Conservation (phyloP, 2,113 vertebrate species). For the Oplegnathus fasciatus region DNA sequence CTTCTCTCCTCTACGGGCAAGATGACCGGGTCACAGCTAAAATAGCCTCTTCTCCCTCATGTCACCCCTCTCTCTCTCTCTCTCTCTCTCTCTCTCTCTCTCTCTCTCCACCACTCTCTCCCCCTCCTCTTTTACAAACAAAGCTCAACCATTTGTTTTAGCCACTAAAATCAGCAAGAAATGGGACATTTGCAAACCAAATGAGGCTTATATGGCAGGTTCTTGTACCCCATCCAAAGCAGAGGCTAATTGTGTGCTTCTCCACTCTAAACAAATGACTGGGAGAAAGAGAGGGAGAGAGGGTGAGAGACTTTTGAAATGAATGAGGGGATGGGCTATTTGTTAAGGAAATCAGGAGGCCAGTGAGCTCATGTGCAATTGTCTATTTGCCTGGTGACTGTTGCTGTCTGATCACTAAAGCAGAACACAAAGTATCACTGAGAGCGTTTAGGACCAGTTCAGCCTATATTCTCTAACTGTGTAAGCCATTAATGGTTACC, state of each 20-base stretch:
- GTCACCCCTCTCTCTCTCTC: constrained; percentile 29
- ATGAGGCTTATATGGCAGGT: constrained; percentile 78
- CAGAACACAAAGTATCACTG: constrained; percentile 46
- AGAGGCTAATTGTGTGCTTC: constrained; percentile 80
- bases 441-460: neutral
- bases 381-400: constrained; percentile 55
- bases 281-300: constrained; percentile 4
- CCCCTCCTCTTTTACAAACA: constrained; percentile 66
- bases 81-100: too few relatives aligned
- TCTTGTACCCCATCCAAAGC: constrained; percentile 79
- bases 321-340: constrained; percentile 70
- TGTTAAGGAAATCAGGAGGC: constrained; percentile 80
- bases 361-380: constrained; percentile 67
- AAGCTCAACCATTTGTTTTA: constrained; percentile 81
- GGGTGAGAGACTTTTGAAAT: constrained; percentile 42
- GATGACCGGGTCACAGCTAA: constrained; percentile 78
- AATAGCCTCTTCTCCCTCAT: constrained; percentile 76
- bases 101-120: neutral
- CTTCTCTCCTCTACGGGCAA: constrained; percentile 76
- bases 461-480: constrained; percentile 3
- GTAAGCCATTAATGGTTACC: constrained; percentile 36
- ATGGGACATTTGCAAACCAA: constrained; percentile 83
- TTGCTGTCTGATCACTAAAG: constrained; percentile 52
- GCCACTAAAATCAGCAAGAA: constrained; percentile 81
- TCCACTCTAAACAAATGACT: constrained; percentile 81